phyloP scores from a whole-genome alignment of 2,888 invertebrate species.

The Phalangium opilio region DNA sequence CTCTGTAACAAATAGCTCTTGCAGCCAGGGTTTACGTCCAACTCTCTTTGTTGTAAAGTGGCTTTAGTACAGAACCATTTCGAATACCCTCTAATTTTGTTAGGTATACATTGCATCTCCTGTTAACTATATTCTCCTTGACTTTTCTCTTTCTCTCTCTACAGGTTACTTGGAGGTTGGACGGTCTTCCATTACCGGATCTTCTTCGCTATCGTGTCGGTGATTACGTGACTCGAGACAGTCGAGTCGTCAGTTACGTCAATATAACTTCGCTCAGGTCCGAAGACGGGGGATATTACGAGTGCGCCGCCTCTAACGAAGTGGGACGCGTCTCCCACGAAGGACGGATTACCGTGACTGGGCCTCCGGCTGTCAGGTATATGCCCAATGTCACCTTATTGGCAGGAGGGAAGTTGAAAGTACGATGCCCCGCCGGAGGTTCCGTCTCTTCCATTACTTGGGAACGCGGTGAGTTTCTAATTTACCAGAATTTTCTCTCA shows the following conservation, averaged over 20 bases:
- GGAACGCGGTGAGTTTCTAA: slow-evolving; percentile 46
- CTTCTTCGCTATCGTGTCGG: slow-evolving; percentile 15
- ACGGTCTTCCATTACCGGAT: slow-evolving; percentile 13
- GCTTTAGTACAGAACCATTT: too few relatives aligned
- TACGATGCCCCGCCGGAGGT: slow-evolving; percentile 71
- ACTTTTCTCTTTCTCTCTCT: too few relatives aligned
- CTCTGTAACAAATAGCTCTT: too few relatives aligned
- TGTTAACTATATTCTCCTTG: too few relatives aligned
- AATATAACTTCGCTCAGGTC: slow-evolving; percentile 11
- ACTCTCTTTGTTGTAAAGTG: too few relatives aligned
- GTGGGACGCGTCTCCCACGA: slow-evolving; percentile 27
- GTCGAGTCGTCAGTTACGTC: slow-evolving; percentile 16
- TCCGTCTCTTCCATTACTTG: slow-evolving; percentile 66
- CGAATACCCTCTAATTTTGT: too few relatives aligned
- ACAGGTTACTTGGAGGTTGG: slow-evolving; percentile 22
- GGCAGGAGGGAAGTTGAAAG: slow-evolving; percentile 54
- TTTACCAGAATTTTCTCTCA: too few relatives aligned
- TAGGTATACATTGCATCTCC: too few relatives aligned
- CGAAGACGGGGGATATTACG: slow-evolving; percentile 30
- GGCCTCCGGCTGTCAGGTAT: slow-evolving; percentile 35
- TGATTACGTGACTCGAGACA: slow-evolving; percentile 16
- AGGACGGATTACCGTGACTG: slow-evolving; percentile 31
- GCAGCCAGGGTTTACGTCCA: too few relatives aligned
- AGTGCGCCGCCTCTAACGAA: slow-evolving; percentile 29
- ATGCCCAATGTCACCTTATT: slow-evolving; percentile 49